phyloP scores from a whole-genome alignment of 1,140 invertebrate species.

The Lepidotrigona ventralis region DNA sequence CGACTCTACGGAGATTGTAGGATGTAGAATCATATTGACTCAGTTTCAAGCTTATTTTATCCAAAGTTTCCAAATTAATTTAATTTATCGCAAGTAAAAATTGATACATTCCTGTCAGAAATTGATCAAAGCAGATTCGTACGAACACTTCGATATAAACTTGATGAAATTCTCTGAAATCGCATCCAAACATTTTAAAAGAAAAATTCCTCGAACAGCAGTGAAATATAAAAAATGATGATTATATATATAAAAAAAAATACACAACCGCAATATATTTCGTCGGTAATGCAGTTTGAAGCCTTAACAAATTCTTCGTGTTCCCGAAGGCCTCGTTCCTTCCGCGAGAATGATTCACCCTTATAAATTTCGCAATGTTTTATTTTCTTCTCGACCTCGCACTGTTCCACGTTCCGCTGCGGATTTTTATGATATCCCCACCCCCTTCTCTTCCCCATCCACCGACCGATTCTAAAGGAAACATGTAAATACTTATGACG shows the following conservation, averaged over 20 bases:
- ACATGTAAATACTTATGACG: conserved; percentile 63
- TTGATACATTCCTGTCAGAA: neutral
- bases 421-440: conserved; percentile 52
- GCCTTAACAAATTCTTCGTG: conserved; percentile 4
- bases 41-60: too few relatives aligned
- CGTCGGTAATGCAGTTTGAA: neutral
- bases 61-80: too few relatives aligned
- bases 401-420: conserved; percentile 41
- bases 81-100: too few relatives aligned
- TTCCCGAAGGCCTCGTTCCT: conserved; percentile 36
- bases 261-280: neutral
- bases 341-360: conserved; percentile 42
- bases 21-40: too few relatives aligned
- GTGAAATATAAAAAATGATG: conserved; percentile 31
- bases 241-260: too few relatives aligned
- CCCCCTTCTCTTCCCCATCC: neutral
- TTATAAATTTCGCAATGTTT: conserved; percentile 63
- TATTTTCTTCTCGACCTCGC: conserved; percentile 49
- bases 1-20: too few relatives aligned
- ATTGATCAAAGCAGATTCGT: neutral
- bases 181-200: neutral
- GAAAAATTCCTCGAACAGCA: neutral
- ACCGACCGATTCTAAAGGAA: conserved; percentile 18
- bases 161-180: neutral
- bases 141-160: neutral